Base-by-base conservation (phyloP, 2,113 vertebrate genomes). In the Triplophysa dalaica region DNA sequence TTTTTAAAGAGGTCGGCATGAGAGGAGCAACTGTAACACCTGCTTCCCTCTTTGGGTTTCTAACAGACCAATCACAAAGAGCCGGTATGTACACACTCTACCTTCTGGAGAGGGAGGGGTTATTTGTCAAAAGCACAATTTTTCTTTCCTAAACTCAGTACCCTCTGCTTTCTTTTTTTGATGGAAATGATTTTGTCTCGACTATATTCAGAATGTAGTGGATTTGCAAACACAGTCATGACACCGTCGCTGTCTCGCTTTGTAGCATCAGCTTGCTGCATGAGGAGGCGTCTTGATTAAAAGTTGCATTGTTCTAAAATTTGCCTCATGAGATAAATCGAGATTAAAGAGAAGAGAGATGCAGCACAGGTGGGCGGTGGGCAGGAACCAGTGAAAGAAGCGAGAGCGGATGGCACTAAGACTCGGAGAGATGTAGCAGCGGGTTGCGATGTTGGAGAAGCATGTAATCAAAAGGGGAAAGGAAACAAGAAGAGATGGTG, bases 221-320 rank as follows among this genome's bases (percentile, higher is more conserved):
- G 41, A 56, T n/a, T 6, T 24, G 6, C 9, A n/a, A 41, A 63
- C 17, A 75, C 22, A 54, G 43, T 5, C 16, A 75, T 62, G 58
- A 24, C 38, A 61, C 21, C 19, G 43, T 29, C 29, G 17, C 4
- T 33, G 33, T 38, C 33, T 38, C 0, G 5, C 45, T 65, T 21
- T 76, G 61, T 29, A 45, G 60, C 74, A 48, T 76, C 61, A 65
- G 61, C 17, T 76, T 52, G 61, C 61, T 64, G 43, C 45, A 65
- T 14, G 58, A n/a, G 41, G 58, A 75, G 72, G 72, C 72, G 26
- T 58, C 45, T 75, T 62, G 29, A 75, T 75, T 75, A 63, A 63
- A 38, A 48, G 77, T 48, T 73, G 22, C 72, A 76, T 76, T 65
- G 61, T 76, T 76, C 41, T 63, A 65, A 65, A 38, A 76, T 65